Percentiles rank a stretch among this genome's conserved stretches.
These are phyloP conservation scores for Strigamia crassipes DNA, from an alignment of 2,888 invertebrate genomes.

Conservation along the genomic window DNA sequence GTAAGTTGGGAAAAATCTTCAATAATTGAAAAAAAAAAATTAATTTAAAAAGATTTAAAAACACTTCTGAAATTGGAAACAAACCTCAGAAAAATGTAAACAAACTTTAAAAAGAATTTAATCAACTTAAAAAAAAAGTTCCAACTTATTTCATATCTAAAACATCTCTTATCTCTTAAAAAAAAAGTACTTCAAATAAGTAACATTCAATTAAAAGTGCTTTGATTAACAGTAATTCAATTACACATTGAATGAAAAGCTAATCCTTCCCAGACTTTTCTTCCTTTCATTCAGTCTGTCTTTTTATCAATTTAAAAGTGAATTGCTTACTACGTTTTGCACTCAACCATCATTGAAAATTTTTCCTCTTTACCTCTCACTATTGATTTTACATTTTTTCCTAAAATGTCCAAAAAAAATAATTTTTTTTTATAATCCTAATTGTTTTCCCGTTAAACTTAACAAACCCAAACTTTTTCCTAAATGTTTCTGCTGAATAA, in stretches of 20 bases:
- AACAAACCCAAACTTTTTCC: background rate
- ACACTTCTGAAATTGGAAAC: too few species aligned
- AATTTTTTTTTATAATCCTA: background rate
- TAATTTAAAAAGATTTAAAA: too few species aligned
- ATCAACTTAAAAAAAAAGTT: too few species aligned
- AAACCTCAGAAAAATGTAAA: too few species aligned
- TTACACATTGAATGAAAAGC: background rate
- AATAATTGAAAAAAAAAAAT: too few species aligned
- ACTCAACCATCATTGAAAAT: background rate
- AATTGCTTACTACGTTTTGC: slow-evolving; percentile 32
- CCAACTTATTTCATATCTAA: too few species aligned
- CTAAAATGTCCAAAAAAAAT: background rate
- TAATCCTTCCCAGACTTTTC: background rate
- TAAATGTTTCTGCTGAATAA: background rate
- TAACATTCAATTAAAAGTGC: background rate
- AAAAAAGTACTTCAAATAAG: background rate
- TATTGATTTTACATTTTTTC: background rate
- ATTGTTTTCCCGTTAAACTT: background rate
- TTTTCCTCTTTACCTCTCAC: background rate
- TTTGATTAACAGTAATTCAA: background rate
- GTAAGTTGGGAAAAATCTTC: too few species aligned
- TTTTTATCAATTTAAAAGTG: slow-evolving; percentile 32
- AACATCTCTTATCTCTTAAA: background rate
- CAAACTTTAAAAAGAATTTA: too few species aligned
- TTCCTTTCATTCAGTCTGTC: background rate